Evolutionary conservation across 2,888 invertebrate genomes (phyloP).

Genomic region (Leptinotarsa peninsularis): DNA sequence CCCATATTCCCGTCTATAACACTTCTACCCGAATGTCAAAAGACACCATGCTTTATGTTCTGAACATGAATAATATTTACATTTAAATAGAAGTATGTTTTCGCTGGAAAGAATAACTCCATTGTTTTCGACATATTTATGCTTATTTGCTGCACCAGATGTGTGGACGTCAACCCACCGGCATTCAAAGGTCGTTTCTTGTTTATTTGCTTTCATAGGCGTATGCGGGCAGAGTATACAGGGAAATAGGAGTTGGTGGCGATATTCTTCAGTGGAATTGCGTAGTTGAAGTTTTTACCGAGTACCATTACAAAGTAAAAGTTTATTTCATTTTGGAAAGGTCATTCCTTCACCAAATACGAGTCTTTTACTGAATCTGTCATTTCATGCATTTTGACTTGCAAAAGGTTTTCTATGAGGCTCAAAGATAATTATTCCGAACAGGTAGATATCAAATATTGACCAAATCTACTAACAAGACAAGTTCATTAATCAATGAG

Average conservation of each 20-base stretch:
- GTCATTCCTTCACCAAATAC: too few relatives aligned
- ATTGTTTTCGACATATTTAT: conserved; percentile 46
- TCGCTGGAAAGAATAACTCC: conserved; percentile 40
- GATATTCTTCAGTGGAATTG: not conserved
- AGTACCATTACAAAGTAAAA: too few relatives aligned
- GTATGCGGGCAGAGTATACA: conserved; percentile 7
- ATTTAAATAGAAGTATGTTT: conserved; percentile 29
- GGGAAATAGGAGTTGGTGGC: not conserved
- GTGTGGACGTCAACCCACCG: conserved; percentile 49
- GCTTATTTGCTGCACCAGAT: conserved; percentile 42
- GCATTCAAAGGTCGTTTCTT: conserved; percentile 50
- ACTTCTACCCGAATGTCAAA: conserved; percentile 21
- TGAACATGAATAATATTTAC: conserved; percentile 24
- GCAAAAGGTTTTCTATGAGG: too few relatives aligned
- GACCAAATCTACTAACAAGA: too few relatives aligned
- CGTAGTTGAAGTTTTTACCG: too few relatives aligned
- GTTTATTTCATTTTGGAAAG: too few relatives aligned
- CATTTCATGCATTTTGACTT: too few relatives aligned
- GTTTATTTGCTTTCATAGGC: conserved; percentile 35
- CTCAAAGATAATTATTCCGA: too few relatives aligned
- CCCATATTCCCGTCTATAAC: not conserved
- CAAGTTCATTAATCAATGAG: too few relatives aligned
- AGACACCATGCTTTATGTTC: conserved; percentile 2
- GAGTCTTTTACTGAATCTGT: too few relatives aligned
- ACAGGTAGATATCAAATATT: too few relatives aligned